Base-by-base conservation (phyloP, 2,888 invertebrate genomes). In the Uropetala carovei region DNA sequence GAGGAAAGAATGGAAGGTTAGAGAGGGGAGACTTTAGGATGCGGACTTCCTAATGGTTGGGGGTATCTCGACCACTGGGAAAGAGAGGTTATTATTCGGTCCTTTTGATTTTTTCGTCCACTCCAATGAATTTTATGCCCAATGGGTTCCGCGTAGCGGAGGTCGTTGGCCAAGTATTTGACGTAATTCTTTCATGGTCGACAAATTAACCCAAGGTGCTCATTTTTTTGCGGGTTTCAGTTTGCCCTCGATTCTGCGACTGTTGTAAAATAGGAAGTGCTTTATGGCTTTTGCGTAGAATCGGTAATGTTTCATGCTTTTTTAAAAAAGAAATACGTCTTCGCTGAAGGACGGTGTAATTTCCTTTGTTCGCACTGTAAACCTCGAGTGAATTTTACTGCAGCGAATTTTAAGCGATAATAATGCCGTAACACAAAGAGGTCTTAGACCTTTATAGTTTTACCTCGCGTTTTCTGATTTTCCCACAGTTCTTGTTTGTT, bases 81-180 rank as follows among this genome's bases (percentile, higher is more conserved):
- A 75, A 75, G 22, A 5, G 14, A 22, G 9, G 27, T 27, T 22
- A 75, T 75, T 75, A 75, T 75, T 11, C 75, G 75, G 75, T 75
- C 75, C 75, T 75, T 27, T 43, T 75, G 22, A 22, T 27, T 22
- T 27, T 75, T 22, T 75, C 75, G 27, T 27, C 75, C 43, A 43
- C 1, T 75, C 75, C 22, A 75, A 27, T 75, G 75, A 75, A 27
- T 75, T 75, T 13, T 27, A 22, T 22, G 75, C 75, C 10, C 75
- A 2, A 13, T 11, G 68, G 8, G 27, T 75, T 27, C 27, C 30
- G 64, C 64, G n/a, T n/a, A 11, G 22, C 43, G 43, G 64, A 64
- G 89, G 89, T 60, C 89, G 56, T 89, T 89, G 85, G 58, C 85
- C 85, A 86, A 59, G 58, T 22, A 58, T 58, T 86, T 86, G 89